A percentile compares a stretch with the other conserved stretches of the same genome.
Evolutionary conservation across 2,797 vertebrate genomes (phyloP).

Genomic region (Echiichthys vipera): DNA sequence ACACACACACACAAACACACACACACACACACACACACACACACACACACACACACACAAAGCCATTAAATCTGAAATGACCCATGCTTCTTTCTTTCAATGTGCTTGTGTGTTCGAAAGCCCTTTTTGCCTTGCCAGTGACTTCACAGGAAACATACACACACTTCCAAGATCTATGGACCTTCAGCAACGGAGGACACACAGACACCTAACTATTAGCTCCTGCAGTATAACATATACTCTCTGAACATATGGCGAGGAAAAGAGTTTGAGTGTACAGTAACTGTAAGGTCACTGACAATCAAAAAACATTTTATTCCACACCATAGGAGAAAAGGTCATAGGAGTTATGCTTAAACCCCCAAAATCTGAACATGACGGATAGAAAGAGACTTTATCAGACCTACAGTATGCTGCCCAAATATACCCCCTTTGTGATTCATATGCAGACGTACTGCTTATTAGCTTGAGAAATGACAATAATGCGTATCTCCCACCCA

Average conservation of each 20-base stretch:
- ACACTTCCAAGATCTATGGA: background rate
- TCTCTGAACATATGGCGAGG: conserved; percentile 17
- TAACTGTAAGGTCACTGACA: conserved; percentile 47
- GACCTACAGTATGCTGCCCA: background rate
- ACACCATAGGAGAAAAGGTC: conserved; percentile 38
- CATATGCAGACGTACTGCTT: background rate
- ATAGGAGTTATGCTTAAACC: conserved; percentile 28
- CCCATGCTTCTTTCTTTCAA: background rate
- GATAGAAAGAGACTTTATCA: background rate
- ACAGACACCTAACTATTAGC: background rate
- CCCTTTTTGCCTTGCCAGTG: conserved; percentile 21
- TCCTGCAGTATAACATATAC: conserved; percentile 13
- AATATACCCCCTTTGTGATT: background rate
- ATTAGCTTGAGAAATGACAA: background rate
- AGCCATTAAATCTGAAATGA: conserved; percentile 1
- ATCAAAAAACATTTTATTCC: conserved; percentile 35
- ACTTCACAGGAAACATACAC: conserved; percentile 21
- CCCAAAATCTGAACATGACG: conserved; percentile 10
- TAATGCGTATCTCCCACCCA: background rate
- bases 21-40: conserved; percentile 15
- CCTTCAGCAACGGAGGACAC: conserved; percentile 10
- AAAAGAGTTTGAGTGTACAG: conserved; percentile 4
- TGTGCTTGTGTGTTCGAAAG: background rate
- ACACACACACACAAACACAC: conserved; percentile 29
- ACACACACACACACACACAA: no score